Percentiles rank a stretch among this genome's conserved stretches.
Evolutionary conservation across 2,113 vertebrate genomes (phyloP).

Genomic region (Chinchilla lanigera): DNA sequence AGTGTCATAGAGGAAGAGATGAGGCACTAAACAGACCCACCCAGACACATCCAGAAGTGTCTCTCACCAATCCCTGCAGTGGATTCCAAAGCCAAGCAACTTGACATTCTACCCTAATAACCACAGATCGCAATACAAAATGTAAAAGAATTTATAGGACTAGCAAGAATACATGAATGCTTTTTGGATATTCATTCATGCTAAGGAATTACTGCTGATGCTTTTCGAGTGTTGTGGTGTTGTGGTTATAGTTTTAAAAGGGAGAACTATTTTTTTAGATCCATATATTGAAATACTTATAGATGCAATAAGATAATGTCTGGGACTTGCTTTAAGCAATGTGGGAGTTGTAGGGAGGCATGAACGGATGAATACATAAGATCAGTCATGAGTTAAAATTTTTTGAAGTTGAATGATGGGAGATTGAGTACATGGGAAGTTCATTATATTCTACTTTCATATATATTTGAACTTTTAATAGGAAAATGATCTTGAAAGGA

Average conservation of each 20-base stretch:
- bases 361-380: background rate
- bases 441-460: background rate
- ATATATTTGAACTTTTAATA: constrained; percentile 16
- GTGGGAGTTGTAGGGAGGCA: too few relatives aligned
- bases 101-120: background rate
- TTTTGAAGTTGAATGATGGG: background rate
- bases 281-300: background rate
- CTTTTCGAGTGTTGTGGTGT: background rate
- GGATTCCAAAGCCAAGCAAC: background rate
- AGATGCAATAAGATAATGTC: background rate
- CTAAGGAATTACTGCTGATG: background rate
- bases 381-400: background rate
- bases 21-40: background rate
- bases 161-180: background rate
- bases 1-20: background rate
- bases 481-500: background rate
- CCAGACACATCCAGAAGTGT: background rate
- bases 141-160: background rate
- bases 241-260: background rate
- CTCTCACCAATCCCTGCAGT: background rate
- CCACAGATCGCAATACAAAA: background rate
- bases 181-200: background rate
- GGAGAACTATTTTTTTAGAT: background rate
- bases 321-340: background rate
- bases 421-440: background rate